Evolutionary conservation across 2,113 vertebrate genomes (phyloP).

Genomic region (Todiramphus saurophagus): DNA sequence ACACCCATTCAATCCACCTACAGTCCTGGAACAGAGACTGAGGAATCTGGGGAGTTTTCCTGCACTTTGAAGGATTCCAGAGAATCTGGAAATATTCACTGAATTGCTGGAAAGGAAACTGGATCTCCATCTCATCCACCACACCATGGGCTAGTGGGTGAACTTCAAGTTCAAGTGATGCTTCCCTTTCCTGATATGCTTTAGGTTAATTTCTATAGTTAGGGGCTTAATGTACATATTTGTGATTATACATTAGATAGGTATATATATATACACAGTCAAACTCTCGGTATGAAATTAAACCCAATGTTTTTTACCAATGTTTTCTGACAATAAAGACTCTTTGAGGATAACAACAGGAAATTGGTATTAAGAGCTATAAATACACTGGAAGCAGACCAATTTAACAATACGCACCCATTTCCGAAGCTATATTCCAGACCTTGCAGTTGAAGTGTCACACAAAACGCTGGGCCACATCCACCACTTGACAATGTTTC

Average conservation of each 20-base stretch:
- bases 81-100: background rate
- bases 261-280: background rate
- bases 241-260: background rate
- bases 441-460: background rate
- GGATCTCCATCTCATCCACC: background rate
- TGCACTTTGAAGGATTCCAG: background rate
- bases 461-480: background rate
- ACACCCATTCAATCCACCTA: background rate
- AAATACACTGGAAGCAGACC: background rate
- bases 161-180: background rate
- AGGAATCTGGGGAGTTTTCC: background rate
- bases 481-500: background rate
- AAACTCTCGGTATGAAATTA: background rate
- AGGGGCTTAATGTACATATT: background rate
- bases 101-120: background rate
- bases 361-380: background rate
- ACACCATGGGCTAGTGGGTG: accelerated
- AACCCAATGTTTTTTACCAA: background rate
- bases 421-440: background rate
- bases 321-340: background rate
- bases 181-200: background rate
- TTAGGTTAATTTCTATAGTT: background rate
- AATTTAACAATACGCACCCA: background rate
- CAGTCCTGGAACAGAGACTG: background rate
- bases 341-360: background rate